These are phyloP conservation scores for Hyposoter dolosus DNA, from an alignment of 2,888 invertebrate genomes.

Conservation along the genomic window DNA sequence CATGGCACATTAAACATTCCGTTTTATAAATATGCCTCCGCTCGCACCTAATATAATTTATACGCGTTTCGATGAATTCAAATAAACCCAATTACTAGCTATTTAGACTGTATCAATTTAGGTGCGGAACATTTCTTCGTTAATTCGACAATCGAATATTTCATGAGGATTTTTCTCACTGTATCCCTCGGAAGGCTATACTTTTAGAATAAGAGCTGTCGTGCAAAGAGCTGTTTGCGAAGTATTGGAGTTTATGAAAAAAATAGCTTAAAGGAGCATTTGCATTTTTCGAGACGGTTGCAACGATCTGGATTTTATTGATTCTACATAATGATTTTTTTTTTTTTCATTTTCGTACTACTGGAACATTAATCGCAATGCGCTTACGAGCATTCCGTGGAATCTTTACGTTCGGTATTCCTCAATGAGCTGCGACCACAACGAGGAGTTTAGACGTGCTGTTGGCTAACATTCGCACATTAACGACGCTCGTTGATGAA, in stretches of 20 bases:
- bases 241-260: too few species aligned
- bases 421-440: conserved; percentile 79
- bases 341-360: neutral
- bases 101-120: too few species aligned
- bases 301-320: neutral
- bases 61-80: neutral
- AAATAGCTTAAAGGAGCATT: too few species aligned
- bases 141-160: neutral
- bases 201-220: too few species aligned
- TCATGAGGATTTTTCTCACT: neutral
- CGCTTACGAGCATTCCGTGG: neutral
- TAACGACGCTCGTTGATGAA: conserved; percentile 72
- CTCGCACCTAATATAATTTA: neutral
- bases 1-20: neutral
- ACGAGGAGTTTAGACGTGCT: conserved; percentile 76
- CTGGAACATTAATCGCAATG: neutral
- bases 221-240: too few species aligned
- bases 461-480: conserved; percentile 77
- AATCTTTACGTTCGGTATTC: neutral
- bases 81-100: neutral
- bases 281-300: too few species aligned
- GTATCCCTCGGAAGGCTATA: too few species aligned
- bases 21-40: neutral
- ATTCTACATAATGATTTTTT: neutral
- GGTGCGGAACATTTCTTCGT: too few species aligned